phyloP scores from a whole-genome alignment of 1,140 invertebrate genomes.

The Idris sp. region DNA sequence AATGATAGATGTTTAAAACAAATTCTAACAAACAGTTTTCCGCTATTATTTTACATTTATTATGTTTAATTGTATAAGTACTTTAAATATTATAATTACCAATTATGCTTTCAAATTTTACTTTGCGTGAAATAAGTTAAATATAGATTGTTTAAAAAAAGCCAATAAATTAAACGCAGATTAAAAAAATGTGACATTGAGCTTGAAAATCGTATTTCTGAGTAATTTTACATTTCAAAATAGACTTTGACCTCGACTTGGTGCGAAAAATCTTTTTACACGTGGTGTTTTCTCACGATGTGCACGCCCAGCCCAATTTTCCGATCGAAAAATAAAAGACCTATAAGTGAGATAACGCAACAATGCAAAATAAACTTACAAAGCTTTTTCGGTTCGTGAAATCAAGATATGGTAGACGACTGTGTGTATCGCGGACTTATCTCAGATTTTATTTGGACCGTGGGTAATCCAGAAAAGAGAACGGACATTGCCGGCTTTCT shows the following conservation, averaged over 20 bases:
- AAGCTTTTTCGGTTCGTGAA: constrained; percentile 33
- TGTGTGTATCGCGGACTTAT: constrained; percentile 66
- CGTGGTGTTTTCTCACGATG: constrained; percentile 68
- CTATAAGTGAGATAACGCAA: constrained; percentile 56
- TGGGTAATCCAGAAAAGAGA: constrained; percentile 56
- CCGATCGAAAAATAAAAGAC: constrained; percentile 35
- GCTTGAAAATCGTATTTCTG: not conserved
- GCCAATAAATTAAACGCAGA: too few relatives aligned
- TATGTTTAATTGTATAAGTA: too few relatives aligned
- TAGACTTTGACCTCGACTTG: constrained; percentile 45
- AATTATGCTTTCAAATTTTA: too few relatives aligned
- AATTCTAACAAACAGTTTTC: too few relatives aligned
- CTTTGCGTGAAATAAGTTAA: too few relatives aligned
- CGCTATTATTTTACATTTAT: too few relatives aligned
- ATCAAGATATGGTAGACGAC: constrained; percentile 68
- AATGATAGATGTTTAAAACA: constrained; percentile 6
- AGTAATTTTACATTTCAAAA: constrained; percentile 36
- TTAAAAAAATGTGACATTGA: constrained; percentile 2
- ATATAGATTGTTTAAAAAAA: too few relatives aligned
- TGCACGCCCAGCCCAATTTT: constrained; percentile 59
- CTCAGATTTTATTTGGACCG: constrained; percentile 73
- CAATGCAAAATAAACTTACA: constrained; percentile 63
- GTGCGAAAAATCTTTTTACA: constrained; percentile 68
- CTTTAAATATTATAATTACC: too few relatives aligned
- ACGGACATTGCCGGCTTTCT: constrained; percentile 61